Percentiles rank a stretch among this genome's conserved stretches.
Evolutionary conservation across 2,797 vertebrate genomes (phyloP).

Genomic region (Arvicola amphibius): DNA sequence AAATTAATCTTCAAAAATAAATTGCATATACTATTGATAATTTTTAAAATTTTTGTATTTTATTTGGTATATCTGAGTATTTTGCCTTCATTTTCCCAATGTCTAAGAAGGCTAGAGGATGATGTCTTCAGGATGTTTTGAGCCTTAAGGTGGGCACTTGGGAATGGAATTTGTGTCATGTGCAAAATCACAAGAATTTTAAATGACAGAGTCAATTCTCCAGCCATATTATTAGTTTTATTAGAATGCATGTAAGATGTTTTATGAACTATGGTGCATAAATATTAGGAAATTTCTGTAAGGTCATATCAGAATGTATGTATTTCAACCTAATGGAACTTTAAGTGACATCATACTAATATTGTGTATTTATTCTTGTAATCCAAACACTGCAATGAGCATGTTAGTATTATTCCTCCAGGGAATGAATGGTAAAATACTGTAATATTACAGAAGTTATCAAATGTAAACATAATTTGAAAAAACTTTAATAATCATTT

Average conservation of each 20-base stretch:
- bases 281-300: not conserved
- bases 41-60: not conserved
- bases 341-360: not conserved
- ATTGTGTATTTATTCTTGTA: not conserved
- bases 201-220: not conserved
- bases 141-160: not conserved
- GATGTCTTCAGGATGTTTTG: not conserved
- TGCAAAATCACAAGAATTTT: not conserved
- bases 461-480: not conserved
- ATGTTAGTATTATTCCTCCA: not conserved
- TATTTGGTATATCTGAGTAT: not conserved
- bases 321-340: not conserved
- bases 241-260: not conserved
- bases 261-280: not conserved
- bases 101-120: not conserved
- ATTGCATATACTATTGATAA: not conserved
- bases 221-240: not conserved
- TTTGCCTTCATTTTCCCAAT: not conserved
- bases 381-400: not conserved
- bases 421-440: not conserved
- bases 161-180: no score
- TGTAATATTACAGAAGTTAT: not conserved
- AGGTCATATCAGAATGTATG: not conserved
- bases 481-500: not conserved
- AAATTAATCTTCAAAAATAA: not conserved